A percentile compares a stretch with the other conserved stretches of the same genome.
These are phyloP conservation scores for Emydoidea blandingii DNA, from an alignment of 2,797 vertebrate species.

Conservation along the genomic window DNA sequence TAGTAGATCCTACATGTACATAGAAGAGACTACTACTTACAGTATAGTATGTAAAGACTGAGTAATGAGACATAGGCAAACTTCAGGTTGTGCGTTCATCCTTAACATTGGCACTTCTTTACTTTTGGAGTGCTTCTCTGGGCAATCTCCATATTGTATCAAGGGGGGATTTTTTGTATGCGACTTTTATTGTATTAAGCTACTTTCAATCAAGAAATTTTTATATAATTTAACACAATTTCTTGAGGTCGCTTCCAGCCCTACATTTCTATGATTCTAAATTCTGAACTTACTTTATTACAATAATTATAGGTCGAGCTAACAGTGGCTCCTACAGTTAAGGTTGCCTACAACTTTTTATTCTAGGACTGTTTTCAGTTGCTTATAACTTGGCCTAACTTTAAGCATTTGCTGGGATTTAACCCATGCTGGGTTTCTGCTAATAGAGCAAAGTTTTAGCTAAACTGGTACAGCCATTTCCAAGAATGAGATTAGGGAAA, in stretches of 20 bases:
- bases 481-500: neutral
- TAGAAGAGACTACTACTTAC: neutral
- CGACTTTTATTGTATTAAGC: neutral
- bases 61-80: neutral
- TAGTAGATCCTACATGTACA: neutral
- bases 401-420: neutral
- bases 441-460: neutral
- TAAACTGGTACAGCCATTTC: neutral
- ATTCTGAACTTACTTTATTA: neutral
- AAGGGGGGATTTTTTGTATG: neutral
- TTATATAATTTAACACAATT: neutral
- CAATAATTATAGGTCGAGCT: neutral
- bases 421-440: neutral
- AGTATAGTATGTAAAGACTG: neutral
- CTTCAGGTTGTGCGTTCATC: neutral
- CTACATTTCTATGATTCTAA: no score
- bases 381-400: neutral
- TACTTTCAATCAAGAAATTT: neutral
- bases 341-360: neutral
- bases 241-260: no score
- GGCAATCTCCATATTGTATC: neutral
- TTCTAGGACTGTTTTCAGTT: neutral
- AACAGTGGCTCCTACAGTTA: neutral
- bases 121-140: neutral
- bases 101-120: neutral